Evolutionary conservation across 1,140 invertebrate genomes (phyloP).

Genomic region (Hesperophylax magnus): DNA sequence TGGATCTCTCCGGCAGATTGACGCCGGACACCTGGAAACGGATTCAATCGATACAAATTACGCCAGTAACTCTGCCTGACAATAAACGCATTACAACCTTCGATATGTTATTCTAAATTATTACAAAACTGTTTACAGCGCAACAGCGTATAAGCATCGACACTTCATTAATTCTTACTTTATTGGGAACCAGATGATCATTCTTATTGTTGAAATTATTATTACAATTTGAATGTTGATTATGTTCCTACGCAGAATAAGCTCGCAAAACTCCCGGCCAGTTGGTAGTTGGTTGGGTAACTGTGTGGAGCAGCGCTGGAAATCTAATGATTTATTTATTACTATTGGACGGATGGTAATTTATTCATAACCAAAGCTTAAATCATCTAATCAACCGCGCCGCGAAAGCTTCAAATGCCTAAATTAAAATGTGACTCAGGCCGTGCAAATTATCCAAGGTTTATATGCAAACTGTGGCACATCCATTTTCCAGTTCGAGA

Average conservation of each 20-base stretch:
- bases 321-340: too few relatives aligned
- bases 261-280: too few relatives aligned
- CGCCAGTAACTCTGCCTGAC: background rate
- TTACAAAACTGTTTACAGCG: background rate
- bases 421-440: conserved; percentile 6
- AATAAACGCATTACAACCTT: background rate
- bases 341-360: too few relatives aligned
- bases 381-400: background rate
- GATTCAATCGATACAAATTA: background rate
- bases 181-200: too few relatives aligned
- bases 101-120: background rate
- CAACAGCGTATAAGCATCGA: background rate
- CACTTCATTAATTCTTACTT: background rate
- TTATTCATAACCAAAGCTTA: too few relatives aligned
- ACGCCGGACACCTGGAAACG: background rate
- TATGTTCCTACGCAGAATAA: too few relatives aligned
- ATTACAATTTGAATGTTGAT: too few relatives aligned
- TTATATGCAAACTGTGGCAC: conserved; percentile 9
- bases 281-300: too few relatives aligned
- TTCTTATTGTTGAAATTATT: too few relatives aligned
- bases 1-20: background rate
- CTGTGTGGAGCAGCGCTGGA: too few relatives aligned
- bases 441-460: background rate
- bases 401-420: background rate
- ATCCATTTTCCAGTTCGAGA: conserved; percentile 1